A percentile compares a stretch with the other conserved stretches of the same genome.
These are phyloP conservation scores for Torymus aiolomorphi DNA, from an alignment of 2,888 invertebrate genomes.

Conservation along the genomic window DNA sequence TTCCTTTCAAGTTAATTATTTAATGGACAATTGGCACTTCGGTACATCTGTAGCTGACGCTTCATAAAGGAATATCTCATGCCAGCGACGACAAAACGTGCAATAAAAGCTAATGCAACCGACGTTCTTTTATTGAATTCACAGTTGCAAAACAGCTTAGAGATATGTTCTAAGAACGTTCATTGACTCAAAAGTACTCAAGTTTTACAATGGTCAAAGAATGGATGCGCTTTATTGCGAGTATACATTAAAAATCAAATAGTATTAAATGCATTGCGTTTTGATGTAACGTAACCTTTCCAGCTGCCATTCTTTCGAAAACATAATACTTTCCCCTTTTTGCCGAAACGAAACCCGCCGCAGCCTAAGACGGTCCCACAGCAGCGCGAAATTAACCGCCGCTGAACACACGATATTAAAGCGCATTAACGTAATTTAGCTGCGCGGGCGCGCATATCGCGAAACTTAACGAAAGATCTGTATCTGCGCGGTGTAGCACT, in stretches of 20 bases:
- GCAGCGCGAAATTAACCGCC: neutral
- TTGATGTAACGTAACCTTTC: conserved; percentile 20
- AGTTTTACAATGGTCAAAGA: too few species aligned
- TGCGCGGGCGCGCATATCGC: conserved; percentile 14
- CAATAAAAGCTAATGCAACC: too few species aligned
- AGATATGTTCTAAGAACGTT: too few species aligned
- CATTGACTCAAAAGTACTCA: too few species aligned
- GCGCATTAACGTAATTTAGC: conserved; percentile 33
- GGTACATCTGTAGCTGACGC: too few species aligned
- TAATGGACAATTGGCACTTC: neutral
- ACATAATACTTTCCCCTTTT: conserved; percentile 23
- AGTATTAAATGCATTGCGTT: conserved; percentile 24
- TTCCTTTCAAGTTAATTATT: neutral
- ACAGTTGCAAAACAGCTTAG: too few species aligned
- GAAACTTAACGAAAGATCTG: conserved; percentile 38
- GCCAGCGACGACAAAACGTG: too few species aligned
- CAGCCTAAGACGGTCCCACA: conserved; percentile 1
- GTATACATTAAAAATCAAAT: neutral
- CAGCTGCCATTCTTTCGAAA: conserved; percentile 30
- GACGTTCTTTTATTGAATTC: too few species aligned
- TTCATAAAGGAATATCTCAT: too few species aligned
- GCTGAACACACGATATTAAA: conserved; percentile 37
- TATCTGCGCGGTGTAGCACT: conserved; percentile 1
- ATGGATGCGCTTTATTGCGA: too few species aligned
- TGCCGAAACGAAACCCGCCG: conserved; percentile 9